Percentiles rank a stretch among this genome's conserved stretches.
phyloP scores from a whole-genome alignment of 2,888 invertebrate species.

The Pseudolycoriella hygida region DNA sequence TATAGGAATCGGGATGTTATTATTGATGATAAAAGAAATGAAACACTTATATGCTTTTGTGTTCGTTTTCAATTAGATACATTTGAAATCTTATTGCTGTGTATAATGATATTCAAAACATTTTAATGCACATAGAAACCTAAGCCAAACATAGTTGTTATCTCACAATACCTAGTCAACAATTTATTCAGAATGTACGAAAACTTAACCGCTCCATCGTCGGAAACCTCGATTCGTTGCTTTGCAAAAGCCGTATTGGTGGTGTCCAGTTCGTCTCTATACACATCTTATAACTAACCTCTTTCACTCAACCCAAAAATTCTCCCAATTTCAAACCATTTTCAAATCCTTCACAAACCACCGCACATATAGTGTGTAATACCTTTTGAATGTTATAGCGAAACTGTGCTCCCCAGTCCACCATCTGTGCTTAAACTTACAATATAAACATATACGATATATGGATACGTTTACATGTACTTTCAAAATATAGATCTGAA shows the following conservation, averaged over 20 bases:
- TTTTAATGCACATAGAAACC: too few relatives aligned
- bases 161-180: too few relatives aligned
- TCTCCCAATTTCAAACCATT: neutral
- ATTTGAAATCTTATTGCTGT: too few relatives aligned
- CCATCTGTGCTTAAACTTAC: conserved; percentile 1
- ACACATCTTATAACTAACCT: neutral
- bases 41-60: too few relatives aligned
- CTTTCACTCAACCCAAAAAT: neutral
- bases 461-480: conserved; percentile 1
- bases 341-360: neutral
- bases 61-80: too few relatives aligned
- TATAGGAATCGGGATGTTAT: too few relatives aligned
- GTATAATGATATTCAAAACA: too few relatives aligned
- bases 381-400: neutral
- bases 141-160: too few relatives aligned
- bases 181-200: conserved; percentile 1
- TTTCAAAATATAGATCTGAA: neutral
- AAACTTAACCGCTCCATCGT: conserved; percentile 8
- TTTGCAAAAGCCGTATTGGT: conserved; percentile 2
- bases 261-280: conserved; percentile 7
- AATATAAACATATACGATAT: conserved; percentile 1
- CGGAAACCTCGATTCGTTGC: conserved; percentile 6
- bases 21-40: too few relatives aligned
- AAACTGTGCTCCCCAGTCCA: neutral
- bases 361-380: neutral